Conservation (phyloP, 92 coral and sea anemone genomes). For the Palythoa grandiflora region DNA sequence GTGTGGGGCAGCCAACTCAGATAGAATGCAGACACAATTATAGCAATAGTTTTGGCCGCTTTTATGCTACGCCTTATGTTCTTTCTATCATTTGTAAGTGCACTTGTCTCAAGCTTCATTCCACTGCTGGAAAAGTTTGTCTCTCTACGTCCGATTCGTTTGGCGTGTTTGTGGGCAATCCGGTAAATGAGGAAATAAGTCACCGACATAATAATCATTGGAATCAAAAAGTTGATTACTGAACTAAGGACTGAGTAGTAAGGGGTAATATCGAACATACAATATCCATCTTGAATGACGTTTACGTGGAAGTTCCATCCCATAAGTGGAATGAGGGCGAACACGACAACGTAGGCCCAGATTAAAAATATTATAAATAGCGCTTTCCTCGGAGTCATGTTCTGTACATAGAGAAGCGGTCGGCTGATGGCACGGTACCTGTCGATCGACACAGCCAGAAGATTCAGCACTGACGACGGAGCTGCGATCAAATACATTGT, state of each 20-base stretch:
- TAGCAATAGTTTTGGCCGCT: constrained; percentile 87
- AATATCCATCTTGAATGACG: constrained; percentile 18
- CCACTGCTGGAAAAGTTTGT: constrained; percentile 26
- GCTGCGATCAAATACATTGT: constrained; percentile 79
- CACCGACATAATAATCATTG: constrained; percentile 73
- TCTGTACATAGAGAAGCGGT: constrained; percentile 69
- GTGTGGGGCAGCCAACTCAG: constrained; percentile 88
- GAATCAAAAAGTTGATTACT: constrained; percentile 74
- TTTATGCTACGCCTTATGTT: constrained; percentile 67
- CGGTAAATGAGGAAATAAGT: constrained; percentile 72
- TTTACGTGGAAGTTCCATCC: constrained; percentile 75
- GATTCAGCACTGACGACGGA: constrained; percentile 80
- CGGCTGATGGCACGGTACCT: constrained; percentile 78
- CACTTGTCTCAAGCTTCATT: not conserved
- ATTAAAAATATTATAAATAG: constrained; percentile 57
- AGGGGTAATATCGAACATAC: constrained; percentile 66
- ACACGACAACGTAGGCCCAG: constrained; percentile 74
- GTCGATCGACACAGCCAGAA: constrained; percentile 83
- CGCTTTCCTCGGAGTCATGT: constrained; percentile 71
- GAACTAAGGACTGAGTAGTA: constrained; percentile 75
- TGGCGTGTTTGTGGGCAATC: constrained; percentile 79
- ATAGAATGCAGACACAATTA: constrained; percentile 80
- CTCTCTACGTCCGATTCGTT: constrained; percentile 66
- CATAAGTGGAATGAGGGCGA: constrained; percentile 70
- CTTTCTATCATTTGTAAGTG: constrained; percentile 56